phyloP scores from a whole-genome alignment of 1,140 invertebrate species.

The Dolichoris vasculosae region DNA sequence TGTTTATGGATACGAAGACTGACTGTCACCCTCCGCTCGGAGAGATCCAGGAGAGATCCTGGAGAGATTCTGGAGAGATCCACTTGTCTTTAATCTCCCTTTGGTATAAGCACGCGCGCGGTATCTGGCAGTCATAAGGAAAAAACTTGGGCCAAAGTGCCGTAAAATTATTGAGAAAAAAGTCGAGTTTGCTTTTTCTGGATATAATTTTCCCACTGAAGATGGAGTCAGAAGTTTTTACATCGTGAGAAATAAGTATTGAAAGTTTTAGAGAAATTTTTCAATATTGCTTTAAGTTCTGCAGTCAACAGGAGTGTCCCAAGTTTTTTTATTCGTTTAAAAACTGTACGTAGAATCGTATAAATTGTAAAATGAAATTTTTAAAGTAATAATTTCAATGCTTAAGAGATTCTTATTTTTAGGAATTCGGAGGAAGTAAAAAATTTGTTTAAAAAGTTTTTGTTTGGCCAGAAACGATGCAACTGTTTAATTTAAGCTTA shows the following conservation, averaged over 20 bases:
- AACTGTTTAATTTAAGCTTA: neutral
- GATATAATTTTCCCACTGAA: constrained; percentile 36
- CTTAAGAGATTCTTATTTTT: constrained; percentile 13
- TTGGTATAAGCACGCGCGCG: constrained; percentile 42
- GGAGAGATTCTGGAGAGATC: too few relatives aligned
- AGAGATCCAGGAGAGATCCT: too few relatives aligned
- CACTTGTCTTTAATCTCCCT: constrained; percentile 48
- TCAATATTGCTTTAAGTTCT: neutral
- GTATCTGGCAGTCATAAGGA: constrained; percentile 22
- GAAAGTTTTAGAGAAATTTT: constrained; percentile 20
- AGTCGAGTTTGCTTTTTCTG: constrained; percentile 27
- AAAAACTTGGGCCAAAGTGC: constrained; percentile 44
- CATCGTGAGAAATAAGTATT: constrained; percentile 38
- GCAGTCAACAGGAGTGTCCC: constrained; percentile 18
- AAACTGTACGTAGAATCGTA: neutral
- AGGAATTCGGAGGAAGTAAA: neutral
- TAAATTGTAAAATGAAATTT: constrained; percentile 16
- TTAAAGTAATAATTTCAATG: neutral
- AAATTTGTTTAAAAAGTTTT: constrained; percentile 3
- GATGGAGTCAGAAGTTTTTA: constrained; percentile 24
- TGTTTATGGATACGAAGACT: constrained; percentile 55
- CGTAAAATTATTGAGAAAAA: constrained; percentile 46
- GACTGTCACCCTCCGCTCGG: constrained; percentile 57
- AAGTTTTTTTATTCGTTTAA: constrained; percentile 10
- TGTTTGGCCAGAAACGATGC: neutral